Conservation (phyloP, 2,888 invertebrate species). For the Chrysina gloriosa region DNA sequence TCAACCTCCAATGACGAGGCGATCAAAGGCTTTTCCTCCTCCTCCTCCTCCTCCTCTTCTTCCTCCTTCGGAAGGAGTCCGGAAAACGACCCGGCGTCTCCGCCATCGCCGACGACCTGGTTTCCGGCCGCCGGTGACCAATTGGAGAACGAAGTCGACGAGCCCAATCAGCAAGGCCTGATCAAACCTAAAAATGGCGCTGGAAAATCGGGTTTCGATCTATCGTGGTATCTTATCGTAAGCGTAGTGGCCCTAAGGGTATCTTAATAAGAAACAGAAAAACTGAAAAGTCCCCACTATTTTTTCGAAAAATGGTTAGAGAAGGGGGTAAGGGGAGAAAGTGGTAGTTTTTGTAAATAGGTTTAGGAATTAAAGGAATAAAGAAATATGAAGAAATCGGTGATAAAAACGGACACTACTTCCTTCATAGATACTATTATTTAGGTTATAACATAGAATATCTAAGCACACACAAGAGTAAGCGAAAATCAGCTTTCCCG, state of each 20-base stretch:
- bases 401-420: no score
- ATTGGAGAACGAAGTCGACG: constrained; percentile 69
- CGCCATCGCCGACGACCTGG: constrained; percentile 60
- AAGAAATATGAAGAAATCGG: no score
- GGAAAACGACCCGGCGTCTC: constrained; percentile 44
- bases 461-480: no score
- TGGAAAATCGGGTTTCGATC: not conserved
- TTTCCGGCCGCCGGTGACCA: constrained; percentile 68
- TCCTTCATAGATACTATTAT: no score
- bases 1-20: constrained; percentile 10
- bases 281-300: no score
- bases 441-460: no score
- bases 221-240: not conserved
- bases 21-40: constrained; percentile 29
- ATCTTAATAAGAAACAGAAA: constrained; percentile 4
- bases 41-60: no score
- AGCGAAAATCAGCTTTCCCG: no score
- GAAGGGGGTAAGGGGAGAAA: no score
- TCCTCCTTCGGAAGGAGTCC: constrained; percentile 6
- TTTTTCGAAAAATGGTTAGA: no score
- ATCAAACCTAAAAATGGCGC: constrained; percentile 54
- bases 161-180: constrained; percentile 70
- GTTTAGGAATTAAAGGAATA: no score
- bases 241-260: constrained; percentile 6
- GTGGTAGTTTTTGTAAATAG: not conserved